phyloP scores from a whole-genome alignment of 2,888 invertebrate genomes.

The Philonicus albiceps region DNA sequence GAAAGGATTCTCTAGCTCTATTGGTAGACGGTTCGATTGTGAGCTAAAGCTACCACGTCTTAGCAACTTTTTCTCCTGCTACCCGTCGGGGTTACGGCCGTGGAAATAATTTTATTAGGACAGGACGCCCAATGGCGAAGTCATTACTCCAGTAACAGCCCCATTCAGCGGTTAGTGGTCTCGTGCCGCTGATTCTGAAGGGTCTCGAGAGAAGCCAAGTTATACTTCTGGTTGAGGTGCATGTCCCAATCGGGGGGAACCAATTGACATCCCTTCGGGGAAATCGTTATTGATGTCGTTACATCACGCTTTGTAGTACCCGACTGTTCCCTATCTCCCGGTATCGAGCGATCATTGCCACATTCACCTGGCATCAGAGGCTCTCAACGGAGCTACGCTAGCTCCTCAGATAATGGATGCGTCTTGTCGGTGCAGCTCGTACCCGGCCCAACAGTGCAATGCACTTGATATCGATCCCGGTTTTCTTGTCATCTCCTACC shows the following conservation, averaged over 20 bases:
- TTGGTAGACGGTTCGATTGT: neutral
- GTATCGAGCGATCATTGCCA: slow-evolving; percentile 9
- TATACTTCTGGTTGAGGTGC: neutral
- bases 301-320: neutral
- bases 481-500: slow-evolving; percentile 1
- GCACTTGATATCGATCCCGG: slow-evolving; percentile 15
- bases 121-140: neutral
- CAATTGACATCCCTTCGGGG: slow-evolving; percentile 15
- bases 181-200: neutral
- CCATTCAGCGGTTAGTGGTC: slow-evolving; percentile 3
- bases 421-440: neutral
- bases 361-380: slow-evolving; percentile 15
- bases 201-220: slow-evolving; percentile 3
- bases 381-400: neutral
- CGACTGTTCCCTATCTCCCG: neutral
- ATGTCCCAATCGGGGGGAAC: neutral
- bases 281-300: slow-evolving; percentile 34
- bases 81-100: neutral
- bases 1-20: neutral
- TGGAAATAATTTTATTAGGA: slow-evolving; percentile 30
- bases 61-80: neutral
- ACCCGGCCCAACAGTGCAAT: neutral
- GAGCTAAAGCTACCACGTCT: neutral
- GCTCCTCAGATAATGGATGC: neutral
- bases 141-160: neutral